phyloP scores from a whole-genome alignment of 2,113 vertebrate species.

The Podarcis raffonei region DNA sequence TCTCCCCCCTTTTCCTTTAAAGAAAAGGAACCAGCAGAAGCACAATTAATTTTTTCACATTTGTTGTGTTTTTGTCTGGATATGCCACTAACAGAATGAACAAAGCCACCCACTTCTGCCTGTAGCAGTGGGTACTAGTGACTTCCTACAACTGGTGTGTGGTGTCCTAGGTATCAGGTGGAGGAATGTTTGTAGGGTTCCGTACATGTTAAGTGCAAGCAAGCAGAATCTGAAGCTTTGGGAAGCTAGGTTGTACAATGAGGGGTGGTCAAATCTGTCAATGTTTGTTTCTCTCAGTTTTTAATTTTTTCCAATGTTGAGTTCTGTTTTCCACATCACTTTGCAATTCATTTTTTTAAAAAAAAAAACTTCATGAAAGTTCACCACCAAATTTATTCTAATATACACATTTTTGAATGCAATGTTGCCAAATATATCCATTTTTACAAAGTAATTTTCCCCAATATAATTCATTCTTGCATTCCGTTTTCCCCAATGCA shows the following conservation, averaged over 20 bases:
- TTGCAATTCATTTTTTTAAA: too few relatives aligned
- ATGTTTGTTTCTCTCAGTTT: too few relatives aligned
- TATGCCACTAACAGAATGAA: background rate
- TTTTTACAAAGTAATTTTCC: too few relatives aligned
- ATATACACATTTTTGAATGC: too few relatives aligned
- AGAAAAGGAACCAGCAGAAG: constrained; percentile 26
- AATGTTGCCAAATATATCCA: too few relatives aligned
- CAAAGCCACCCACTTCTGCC: background rate
- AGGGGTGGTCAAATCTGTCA: too few relatives aligned
- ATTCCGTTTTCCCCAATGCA: too few relatives aligned
- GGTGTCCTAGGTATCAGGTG: background rate
- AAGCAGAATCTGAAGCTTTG: constrained; percentile 64
- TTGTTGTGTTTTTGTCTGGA: constrained; percentile 40
- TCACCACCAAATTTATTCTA: too few relatives aligned
- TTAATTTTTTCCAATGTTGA: too few relatives aligned
- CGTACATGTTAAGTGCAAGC: constrained; percentile 58
- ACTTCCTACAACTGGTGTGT: background rate
- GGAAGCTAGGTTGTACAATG: constrained; percentile 65
- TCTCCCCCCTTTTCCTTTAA: background rate
- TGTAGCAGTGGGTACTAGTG: background rate
- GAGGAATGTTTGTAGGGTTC: constrained; percentile 44
- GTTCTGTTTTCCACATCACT: too few relatives aligned
- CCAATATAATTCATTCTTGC: too few relatives aligned
- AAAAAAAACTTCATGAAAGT: too few relatives aligned
- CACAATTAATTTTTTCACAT: background rate